Base-by-base conservation (phyloP, 2,113 vertebrate genomes). In the Piaya cayana region DNA sequence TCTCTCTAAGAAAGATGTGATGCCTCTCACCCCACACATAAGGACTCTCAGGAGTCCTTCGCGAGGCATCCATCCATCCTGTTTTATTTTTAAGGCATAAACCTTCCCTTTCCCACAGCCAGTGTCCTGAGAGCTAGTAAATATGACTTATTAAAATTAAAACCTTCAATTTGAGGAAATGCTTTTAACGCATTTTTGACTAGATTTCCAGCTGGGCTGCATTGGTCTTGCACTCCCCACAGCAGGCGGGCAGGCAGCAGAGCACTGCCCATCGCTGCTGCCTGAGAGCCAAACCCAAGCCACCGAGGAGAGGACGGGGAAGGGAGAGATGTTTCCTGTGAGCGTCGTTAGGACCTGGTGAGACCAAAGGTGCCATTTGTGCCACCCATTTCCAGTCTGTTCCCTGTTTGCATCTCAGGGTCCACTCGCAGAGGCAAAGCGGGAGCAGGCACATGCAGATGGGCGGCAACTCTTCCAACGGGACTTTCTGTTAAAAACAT, bases 21-120 rank as follows among this genome's bases (percentile, higher is more conserved):
- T 74, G 47, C 72, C 43, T 63, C 42, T 68, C 71, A 67, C 45
- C 25, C 63, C 64, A 63, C 81, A 74, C 52, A 47, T 42, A 82
- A 69, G 69, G 47, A 49, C 47, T 94, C 80, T 76, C 63, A 7
- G 49, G 30, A 50, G 82, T 82, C 89, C 92, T 94, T 96, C 77
- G 75, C 1, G 26, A 52, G 65, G 52, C 56, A 81, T 19, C 42
- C 62, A 21, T 11, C 39, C 72, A 62, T 34, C 30, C 32, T 34
- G 19, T 50, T 90, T 86, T 42, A 72, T 63, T 95, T 92, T 72
- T 64, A 74, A 92, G 91, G 83, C 68, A 77, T 13, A 95, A 77
- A 30, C 58, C 68, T 86, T 81, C 67, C 37, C 74, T 82, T 49
- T 52, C 49, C 65, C 62, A 75, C 37, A 85, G 63, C 50, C 79